These are phyloP conservation scores for Elgonia sp. DNA, from an alignment of 2,888 invertebrate genomes.

Conservation along the genomic window DNA sequence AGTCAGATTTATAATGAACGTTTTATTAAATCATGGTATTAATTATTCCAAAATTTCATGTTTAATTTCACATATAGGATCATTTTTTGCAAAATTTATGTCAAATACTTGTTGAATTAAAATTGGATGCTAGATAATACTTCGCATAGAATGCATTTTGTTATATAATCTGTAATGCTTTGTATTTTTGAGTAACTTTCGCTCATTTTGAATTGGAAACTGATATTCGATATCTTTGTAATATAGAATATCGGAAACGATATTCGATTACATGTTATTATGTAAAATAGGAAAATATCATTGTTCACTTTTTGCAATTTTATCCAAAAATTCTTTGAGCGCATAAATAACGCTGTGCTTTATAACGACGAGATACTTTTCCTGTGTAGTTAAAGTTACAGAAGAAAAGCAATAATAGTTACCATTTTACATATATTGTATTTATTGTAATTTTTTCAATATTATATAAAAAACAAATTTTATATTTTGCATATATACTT, in stretches of 20 bases:
- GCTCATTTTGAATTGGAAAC: slow-evolving; percentile 44
- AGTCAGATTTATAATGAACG: too few relatives aligned
- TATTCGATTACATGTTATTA: slow-evolving; percentile 47
- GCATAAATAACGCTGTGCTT: slow-evolving; percentile 4
- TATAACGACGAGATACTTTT: slow-evolving; percentile 15
- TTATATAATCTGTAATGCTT: slow-evolving; percentile 19
- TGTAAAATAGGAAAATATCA: slow-evolving; percentile 46
- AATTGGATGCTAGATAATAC: background rate
- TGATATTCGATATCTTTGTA: slow-evolving; percentile 37
- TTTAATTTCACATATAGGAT: too few relatives aligned
- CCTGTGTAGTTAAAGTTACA: background rate
- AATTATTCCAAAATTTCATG: too few relatives aligned
- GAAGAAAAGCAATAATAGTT: too few relatives aligned
- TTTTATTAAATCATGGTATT: too few relatives aligned
- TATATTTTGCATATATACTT: background rate
- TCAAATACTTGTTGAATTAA: background rate
- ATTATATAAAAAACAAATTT: background rate
- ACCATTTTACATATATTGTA: too few relatives aligned
- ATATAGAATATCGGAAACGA: slow-evolving; percentile 43
- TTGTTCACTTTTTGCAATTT: slow-evolving; percentile 42
- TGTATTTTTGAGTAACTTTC: slow-evolving; percentile 32
- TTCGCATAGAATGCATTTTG: background rate
- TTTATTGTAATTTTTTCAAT: background rate
- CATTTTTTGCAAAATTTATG: background rate
- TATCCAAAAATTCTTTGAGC: slow-evolving; percentile 27